Evolutionary conservation across 1,140 invertebrate species (phyloP), one percentile per base, ranked within the genome.

Genomic region (Drosophila littoralis): DNA sequence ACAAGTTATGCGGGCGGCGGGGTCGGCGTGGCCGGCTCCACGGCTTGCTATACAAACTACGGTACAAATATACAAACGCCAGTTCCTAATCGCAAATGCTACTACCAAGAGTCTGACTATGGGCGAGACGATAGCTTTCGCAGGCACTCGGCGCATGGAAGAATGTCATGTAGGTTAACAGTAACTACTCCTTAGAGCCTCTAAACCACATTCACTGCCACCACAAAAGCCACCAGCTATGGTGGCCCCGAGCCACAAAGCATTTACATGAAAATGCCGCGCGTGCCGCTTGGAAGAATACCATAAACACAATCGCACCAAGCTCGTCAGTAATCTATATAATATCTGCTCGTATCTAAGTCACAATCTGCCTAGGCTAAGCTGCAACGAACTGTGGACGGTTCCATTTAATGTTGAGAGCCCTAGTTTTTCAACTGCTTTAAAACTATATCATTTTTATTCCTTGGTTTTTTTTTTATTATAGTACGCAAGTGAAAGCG

Each of bases 31-130:
- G 13, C 54, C 72, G 77, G 81, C 63, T 70, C 78, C 35, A 50
- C 81, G 17, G 75, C 88, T 46, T 92, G 91, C 84, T 92, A 92
- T 61, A 92, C 90, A 50, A 92, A 92, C 77, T 92, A 92, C 43
- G 91, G 91, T 84, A 92, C 91, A 75, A 91, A 91, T 68, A 85
- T 90, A 63, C 83, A 91, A 77, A 92, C 91, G 70, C 91, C 91
- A 75, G 86, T 90, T 88, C 86, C 90, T 84, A 84, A 75, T 66
- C 79, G 91, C 45, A 92, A 92, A 75, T 92, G 91, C 77, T 90
- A 92, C 79, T 91, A 92, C 77, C 77, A 91, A 59, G 83, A 91
- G 70, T 75, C 69, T 58, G 69, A 81, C 58, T 86, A 86, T 51
- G 79, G 79, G 43, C 86, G 89, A 40, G 91, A 92, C 63, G 86